These are phyloP conservation scores for Podocnemis expansa DNA, from an alignment of 2,113 vertebrate genomes.

Conservation along the genomic window DNA sequence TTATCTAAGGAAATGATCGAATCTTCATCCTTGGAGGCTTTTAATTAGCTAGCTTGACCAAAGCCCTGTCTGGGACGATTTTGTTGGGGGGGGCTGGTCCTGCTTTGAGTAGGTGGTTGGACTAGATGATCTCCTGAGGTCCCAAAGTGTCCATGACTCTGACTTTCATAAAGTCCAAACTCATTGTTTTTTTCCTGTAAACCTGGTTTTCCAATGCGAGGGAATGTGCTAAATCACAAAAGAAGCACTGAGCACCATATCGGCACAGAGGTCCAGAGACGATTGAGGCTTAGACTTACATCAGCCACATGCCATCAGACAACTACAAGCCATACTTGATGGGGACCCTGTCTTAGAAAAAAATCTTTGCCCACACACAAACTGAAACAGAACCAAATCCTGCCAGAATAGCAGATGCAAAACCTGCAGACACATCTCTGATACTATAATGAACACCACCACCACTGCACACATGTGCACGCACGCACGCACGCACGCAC, in stretches of 20 bases:
- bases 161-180: not conserved
- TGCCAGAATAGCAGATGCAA: not conserved
- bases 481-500: too few species aligned
- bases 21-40: too few species aligned
- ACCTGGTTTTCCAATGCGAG: not conserved
- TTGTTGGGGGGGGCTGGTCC: too few species aligned
- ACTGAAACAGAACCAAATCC: not conserved
- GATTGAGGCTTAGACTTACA: not conserved
- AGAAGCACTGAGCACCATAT: not conserved
- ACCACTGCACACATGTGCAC: too few species aligned
- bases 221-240: not conserved
- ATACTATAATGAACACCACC: not conserved
- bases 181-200: not conserved
- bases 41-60: too few species aligned
- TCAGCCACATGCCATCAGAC: not conserved
- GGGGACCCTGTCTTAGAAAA: not conserved
- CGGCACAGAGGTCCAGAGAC: not conserved
- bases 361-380: too few species aligned
- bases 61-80: too few species aligned
- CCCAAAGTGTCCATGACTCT: too few species aligned
- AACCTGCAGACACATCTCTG: too few species aligned
- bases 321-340: not conserved
- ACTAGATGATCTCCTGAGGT: too few species aligned
- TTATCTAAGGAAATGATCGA: too few species aligned
- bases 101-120: too few species aligned